Evolutionary conservation across 2,888 invertebrate genomes (phyloP), one percentile per base, ranked within the genome.

Genomic region (Drosophila cognata): DNA sequence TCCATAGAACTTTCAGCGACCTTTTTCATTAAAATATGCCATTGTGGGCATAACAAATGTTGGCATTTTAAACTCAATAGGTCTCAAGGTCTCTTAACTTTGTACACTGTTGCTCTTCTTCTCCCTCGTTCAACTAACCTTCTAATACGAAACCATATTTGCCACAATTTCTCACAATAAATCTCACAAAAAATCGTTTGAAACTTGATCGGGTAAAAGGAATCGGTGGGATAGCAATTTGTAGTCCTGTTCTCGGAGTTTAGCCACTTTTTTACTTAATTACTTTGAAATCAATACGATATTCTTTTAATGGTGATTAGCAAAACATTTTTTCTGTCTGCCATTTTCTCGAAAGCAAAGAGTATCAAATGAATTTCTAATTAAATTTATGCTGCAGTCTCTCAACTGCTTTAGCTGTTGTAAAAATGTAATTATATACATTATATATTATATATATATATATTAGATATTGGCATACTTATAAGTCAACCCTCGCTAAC

Each of bases 401-500:
- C 4, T 38, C 1, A 21, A 43, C 21, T 43, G 2, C 21, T 21
- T 5, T 4, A 11, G 21, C 5, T 46, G 25, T 46, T 46, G 6
- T 8, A 16, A 7, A 7, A 46, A 16, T 46, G 4, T 13, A 13
- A 21, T 21, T 4, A 7, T 16, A 21, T 46, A 33, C 33, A 33
- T 33, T 4, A 33, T 11, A 33, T 31, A 33, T 33, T 33, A 33
- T 16, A 25, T 8, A 46, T 46, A 46, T n/a, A n/a, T 46, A 8
- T 8, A 36, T 36, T 21, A 41, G 11, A 36, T 18, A 4, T 35
- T 5, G 6, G 1, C 41, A 4, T 36, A 74, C 25, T 65, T 36
- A 16, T 36, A 4, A 11, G 50, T 6, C 28, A 8, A 10, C 77
- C 76, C 67, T 63, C 73, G 63, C 51, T 18, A 60, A n/a, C 41